phyloP scores from a whole-genome alignment of 2,888 invertebrate genomes.

The Lamellibrachia columna region DNA sequence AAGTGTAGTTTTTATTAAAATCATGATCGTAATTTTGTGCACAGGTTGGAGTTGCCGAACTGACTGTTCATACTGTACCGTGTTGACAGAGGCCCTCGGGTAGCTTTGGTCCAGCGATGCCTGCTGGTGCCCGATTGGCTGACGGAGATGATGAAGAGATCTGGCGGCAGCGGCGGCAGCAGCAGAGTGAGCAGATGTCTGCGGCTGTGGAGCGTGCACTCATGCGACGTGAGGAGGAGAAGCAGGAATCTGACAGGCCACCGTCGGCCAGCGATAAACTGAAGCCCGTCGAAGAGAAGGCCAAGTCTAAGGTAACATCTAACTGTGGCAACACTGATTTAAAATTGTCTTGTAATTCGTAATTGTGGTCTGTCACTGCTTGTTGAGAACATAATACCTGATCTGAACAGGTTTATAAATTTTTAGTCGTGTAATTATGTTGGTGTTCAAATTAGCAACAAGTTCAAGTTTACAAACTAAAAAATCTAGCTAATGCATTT shows the following conservation, averaged over 20 bases:
- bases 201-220: slow-evolving; percentile 83
- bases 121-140: not conserved
- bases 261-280: slow-evolving; percentile 74
- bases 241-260: slow-evolving; percentile 70
- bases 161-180: slow-evolving; percentile 27
- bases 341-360: not conserved
- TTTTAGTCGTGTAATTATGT: too few relatives aligned
- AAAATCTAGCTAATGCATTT: too few relatives aligned
- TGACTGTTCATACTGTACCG: not conserved
- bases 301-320: slow-evolving; percentile 6
- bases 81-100: not conserved
- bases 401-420: too few relatives aligned
- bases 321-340: not conserved
- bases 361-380: not conserved
- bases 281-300: slow-evolving; percentile 73
- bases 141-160: slow-evolving; percentile 31
- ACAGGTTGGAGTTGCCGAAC: too few relatives aligned
- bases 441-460: too few relatives aligned
- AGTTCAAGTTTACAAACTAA: too few relatives aligned
- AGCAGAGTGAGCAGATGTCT: slow-evolving; percentile 55
- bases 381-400: too few relatives aligned
- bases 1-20: too few relatives aligned
- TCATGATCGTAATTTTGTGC: too few relatives aligned
- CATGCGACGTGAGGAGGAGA: slow-evolving; percentile 84
- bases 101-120: not conserved